Evolutionary conservation across 2,797 vertebrate genomes (phyloP), one percentile per base, ranked within the genome.

Genomic region (Carapus acus): DNA sequence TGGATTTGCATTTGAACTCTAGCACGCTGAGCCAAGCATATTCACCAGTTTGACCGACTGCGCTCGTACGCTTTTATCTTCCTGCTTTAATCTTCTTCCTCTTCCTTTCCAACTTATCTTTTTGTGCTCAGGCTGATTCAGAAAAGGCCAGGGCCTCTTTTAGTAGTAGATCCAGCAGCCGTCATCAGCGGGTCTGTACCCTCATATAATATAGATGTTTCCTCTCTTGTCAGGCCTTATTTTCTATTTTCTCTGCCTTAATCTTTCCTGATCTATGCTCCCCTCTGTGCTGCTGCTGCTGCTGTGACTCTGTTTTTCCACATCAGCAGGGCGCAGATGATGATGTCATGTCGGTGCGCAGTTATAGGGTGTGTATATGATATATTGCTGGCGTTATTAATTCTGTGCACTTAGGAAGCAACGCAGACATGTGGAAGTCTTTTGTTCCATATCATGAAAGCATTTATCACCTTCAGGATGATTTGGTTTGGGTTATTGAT

Each of bases 151-250:
- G 87, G 83, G 74, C 89, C 76, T 87, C 88, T 85, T 85, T 84
- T 76, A 79, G 67, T 81, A 85, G 78, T 79, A 85, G 77, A 73
- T 85, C 90, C 81, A 89, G 85, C 85, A 88, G 60, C 73, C 85
- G 73, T 74, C 89, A 85, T 69, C 87, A 78, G 48, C 89, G 90
- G 94, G 93, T 99, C 88, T 88, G 94, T 98, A 92, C 83, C 79
- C 60, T 44, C 43, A 75, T 61, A 40, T 63, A 36, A 75, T 61
- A 40, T 63, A 36, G 13, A 33, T 72, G 60, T 61, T 75, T 70
- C 73, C 62, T 53, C 14, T 36, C 63, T 71, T 69, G 34, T 60
- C 63, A 69, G 23, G 42, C 54, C 63, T 13, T 34, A 33, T 66
- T 78, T 80, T 54, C 56, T 53, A 53, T 70, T 56, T 55, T 74